Percentiles rank a stretch among this genome's conserved stretches.
Conservation (phyloP, 2,113 vertebrate species). For the Rhegmatorhina hoffmannsi region DNA sequence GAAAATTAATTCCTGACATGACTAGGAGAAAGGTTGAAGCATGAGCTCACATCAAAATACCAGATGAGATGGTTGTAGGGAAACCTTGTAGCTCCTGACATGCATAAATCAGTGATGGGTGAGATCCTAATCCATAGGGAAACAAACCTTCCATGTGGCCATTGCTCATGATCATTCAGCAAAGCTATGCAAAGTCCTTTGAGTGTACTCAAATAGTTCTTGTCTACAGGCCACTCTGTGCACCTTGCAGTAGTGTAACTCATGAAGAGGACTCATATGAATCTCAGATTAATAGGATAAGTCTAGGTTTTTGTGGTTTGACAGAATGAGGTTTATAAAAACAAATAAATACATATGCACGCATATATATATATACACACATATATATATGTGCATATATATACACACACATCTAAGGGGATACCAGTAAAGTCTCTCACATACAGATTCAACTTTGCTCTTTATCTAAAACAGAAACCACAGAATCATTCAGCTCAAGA, state of each 20-base stretch:
- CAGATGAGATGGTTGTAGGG: not conserved
- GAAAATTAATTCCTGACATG: not conserved
- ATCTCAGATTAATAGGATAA: not conserved
- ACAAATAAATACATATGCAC: not conserved
- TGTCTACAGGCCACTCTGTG: not conserved
- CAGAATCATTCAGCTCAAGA: not conserved
- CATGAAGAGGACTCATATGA: not conserved
- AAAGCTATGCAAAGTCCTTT: not conserved
- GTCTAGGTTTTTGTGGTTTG: not conserved
- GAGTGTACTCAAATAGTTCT: not conserved
- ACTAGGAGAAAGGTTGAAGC: not conserved
- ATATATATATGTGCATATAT: not conserved
- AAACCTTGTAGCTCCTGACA: not conserved
- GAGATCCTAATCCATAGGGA: not conserved
- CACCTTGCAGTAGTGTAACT: not conserved
- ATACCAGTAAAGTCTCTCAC: not conserved
- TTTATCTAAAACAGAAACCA: not conserved
- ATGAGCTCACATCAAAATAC: not conserved
- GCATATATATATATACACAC: too few species aligned
- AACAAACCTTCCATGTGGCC: not conserved
- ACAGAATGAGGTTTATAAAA: not conserved
- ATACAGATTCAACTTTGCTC: not conserved
- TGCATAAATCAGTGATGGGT: not conserved
- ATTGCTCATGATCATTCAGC: not conserved
- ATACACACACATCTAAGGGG: not conserved